These are phyloP conservation scores for Pelmatolapia mariae DNA, from an alignment of 2,113 vertebrate species.

Conservation along the genomic window DNA sequence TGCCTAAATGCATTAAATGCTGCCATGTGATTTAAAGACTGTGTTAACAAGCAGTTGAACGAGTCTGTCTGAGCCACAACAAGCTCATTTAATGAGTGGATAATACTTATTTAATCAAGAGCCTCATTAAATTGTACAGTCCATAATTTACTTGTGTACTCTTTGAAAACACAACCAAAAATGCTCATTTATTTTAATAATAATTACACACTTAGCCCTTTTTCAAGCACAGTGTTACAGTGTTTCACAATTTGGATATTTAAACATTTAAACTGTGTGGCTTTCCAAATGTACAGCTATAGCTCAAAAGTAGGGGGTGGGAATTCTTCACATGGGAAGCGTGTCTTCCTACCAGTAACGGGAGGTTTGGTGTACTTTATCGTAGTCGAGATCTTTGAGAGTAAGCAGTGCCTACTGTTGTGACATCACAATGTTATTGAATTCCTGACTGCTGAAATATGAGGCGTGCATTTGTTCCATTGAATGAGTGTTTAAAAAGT, in stretches of 20 bases:
- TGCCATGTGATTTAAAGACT: not conserved
- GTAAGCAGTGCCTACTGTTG: not conserved
- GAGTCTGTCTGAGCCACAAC: not conserved
- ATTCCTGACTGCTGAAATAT: not conserved
- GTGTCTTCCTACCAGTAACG: not conserved
- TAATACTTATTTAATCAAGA: not conserved
- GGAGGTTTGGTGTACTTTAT: not conserved
- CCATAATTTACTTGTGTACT: not conserved
- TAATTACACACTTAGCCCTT: not conserved
- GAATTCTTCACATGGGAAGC: not conserved
- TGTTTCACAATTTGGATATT: not conserved
- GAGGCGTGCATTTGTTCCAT: not conserved
- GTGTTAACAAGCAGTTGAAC: not conserved
- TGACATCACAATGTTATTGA: not conserved
- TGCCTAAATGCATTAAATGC: rapidly evolving
- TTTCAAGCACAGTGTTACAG: not conserved
- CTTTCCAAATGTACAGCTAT: rapidly evolving
- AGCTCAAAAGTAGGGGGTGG: not conserved
- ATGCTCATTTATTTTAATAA: not conserved
- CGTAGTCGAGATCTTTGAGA: not conserved
- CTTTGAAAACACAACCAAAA: not conserved
- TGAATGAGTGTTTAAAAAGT: not conserved
- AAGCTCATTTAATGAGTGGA: not conserved
- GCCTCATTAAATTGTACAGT: not conserved
- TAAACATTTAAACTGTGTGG: rapidly evolving